These are phyloP conservation scores for Parascotia fuliginaria DNA, from an alignment of 2,888 invertebrate species.

Conservation along the genomic window DNA sequence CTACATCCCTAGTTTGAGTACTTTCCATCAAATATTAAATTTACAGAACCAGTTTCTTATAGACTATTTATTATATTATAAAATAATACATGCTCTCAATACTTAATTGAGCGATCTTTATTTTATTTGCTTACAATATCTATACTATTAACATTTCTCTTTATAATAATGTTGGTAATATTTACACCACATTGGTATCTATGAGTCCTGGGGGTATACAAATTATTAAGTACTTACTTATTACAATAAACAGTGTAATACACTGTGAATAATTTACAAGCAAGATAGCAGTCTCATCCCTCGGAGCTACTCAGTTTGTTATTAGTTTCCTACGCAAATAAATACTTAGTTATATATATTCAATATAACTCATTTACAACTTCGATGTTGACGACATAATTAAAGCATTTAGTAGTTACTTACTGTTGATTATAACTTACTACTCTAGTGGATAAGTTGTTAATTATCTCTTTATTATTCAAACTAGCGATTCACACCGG, in stretches of 20 bases:
- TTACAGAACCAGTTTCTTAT: too few species aligned
- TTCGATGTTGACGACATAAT: constrained; percentile 40
- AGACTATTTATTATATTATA: too few species aligned
- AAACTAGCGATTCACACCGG: too few species aligned
- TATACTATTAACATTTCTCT: too few species aligned
- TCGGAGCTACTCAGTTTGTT: constrained; percentile 35
- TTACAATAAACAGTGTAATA: constrained; percentile 6
- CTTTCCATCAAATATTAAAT: too few species aligned
- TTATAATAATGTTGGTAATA: neutral
- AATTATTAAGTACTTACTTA: constrained; percentile 3
- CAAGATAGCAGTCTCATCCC: constrained; percentile 23
- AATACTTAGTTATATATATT: constrained; percentile 46
- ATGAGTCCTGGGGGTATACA: neutral
- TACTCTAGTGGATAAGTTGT: neutral
- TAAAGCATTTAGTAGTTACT: constrained; percentile 28
- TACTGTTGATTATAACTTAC: constrained; percentile 15
- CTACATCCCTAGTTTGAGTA: too few species aligned
- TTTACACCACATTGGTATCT: neutral
- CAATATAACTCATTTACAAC: constrained; percentile 42
- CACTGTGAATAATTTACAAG: constrained; percentile 16
- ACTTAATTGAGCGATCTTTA: too few species aligned
- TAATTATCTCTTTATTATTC: neutral
- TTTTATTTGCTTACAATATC: too few species aligned
- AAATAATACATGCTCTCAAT: too few species aligned
- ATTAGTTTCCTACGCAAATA: constrained; percentile 47